Conservation (phyloP, 2,888 invertebrate species). For the Lycocerus yunnanus region DNA sequence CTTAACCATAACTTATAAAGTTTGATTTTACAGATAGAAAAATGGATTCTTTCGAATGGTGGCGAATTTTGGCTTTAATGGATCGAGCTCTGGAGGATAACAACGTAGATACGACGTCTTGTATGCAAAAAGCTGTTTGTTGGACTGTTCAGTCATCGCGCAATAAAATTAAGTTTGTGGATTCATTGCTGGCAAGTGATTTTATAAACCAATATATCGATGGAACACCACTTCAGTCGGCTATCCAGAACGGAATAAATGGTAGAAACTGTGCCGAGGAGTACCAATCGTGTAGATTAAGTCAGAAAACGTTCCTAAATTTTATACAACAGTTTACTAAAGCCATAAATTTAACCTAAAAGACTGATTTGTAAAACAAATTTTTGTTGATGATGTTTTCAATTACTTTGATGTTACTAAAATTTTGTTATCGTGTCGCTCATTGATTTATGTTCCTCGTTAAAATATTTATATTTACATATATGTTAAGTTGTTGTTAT, state of each 20-base stretch:
- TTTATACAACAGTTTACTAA: slow-evolving; percentile 19
- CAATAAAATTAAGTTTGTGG: slow-evolving; percentile 56
- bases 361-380: neutral
- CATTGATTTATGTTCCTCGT: neutral
- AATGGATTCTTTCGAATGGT: slow-evolving; percentile 27
- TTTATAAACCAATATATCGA: slow-evolving; percentile 54
- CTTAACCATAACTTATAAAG: neutral
- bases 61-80: slow-evolving; percentile 53
- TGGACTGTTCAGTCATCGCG: slow-evolving; percentile 56
- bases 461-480: neutral
- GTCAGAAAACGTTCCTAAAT: slow-evolving; percentile 30
- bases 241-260: slow-evolving; percentile 57
- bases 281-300: slow-evolving; percentile 56
- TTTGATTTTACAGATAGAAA: slow-evolving; percentile 23
- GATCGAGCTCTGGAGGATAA: slow-evolving; percentile 62
- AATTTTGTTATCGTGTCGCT: neutral
- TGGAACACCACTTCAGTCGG: slow-evolving; percentile 61
- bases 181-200: slow-evolving; percentile 56
- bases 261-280: slow-evolving; percentile 53
- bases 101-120: slow-evolving; percentile 65
- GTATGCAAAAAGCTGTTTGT: slow-evolving; percentile 66
- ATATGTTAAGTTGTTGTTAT: neutral
- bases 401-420: neutral
- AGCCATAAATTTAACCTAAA: slow-evolving; percentile 23
- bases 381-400: neutral